A percentile compares a stretch with the other conserved stretches of the same genome.
These are phyloP conservation scores for Eurosta solidaginis DNA, from an alignment of 1,140 invertebrate genomes.

Conservation along the genomic window DNA sequence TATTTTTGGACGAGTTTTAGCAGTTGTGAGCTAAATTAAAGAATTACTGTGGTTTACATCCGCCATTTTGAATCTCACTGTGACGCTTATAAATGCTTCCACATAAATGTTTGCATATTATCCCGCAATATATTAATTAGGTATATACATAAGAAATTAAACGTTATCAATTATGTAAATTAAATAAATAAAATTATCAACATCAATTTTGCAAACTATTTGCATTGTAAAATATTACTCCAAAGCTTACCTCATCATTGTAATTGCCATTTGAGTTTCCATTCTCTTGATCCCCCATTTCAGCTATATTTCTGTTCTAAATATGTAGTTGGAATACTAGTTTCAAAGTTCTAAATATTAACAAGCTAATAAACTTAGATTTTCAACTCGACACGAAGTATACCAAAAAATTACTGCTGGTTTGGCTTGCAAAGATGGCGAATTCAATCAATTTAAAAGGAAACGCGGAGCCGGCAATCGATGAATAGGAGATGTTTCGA, in stretches of 20 bases:
- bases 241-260: slow-evolving; percentile 31
- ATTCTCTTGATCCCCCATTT: slow-evolving; percentile 33
- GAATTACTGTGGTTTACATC: too few species aligned
- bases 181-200: too few species aligned
- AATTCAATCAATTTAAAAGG: not conserved
- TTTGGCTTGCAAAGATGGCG: not conserved
- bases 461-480: not conserved
- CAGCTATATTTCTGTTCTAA: not conserved
- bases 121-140: not conserved
- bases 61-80: slow-evolving; percentile 30
- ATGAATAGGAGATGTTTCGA: not conserved
- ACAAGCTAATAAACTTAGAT: not conserved
- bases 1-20: too few species aligned
- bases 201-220: too few species aligned
- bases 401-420: not conserved
- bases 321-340: not conserved
- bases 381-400: not conserved
- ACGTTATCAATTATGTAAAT: not conserved
- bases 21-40: too few species aligned
- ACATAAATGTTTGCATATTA: not conserved
- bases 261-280: slow-evolving; percentile 31
- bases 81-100: not conserved
- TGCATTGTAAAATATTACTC: too few species aligned
- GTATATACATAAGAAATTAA: not conserved
- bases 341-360: too few species aligned